Evolutionary conservation across 2,888 invertebrate species (phyloP).

Genomic region (Caenorhabditis sp.): DNA sequence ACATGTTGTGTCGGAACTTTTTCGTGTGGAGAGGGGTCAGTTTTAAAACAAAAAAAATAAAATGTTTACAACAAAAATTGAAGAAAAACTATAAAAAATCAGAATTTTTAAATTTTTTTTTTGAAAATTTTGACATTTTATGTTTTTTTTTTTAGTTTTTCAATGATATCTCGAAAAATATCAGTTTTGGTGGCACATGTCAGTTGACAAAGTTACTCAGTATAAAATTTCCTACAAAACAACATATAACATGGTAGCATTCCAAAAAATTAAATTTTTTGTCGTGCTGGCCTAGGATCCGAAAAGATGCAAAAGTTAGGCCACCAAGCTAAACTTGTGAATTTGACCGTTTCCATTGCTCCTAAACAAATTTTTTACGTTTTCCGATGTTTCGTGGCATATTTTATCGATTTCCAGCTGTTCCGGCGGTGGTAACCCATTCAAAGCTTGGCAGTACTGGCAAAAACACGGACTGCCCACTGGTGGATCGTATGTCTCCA

Average conservation of each 20-base stretch:
- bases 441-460: conserved; percentile 61
- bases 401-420: conserved; percentile 29
- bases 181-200: too few relatives aligned
- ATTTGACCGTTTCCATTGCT: not conserved
- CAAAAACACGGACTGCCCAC: conserved; percentile 52
- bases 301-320: conserved; percentile 6
- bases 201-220: too few relatives aligned
- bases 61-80: not conserved
- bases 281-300: conserved; percentile 4
- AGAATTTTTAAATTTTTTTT: not conserved
- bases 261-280: too few relatives aligned
- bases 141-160: too few relatives aligned
- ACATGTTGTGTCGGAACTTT: conserved; percentile 35
- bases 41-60: not conserved
- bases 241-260: too few relatives aligned
- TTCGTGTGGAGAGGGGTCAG: conserved; percentile 51
- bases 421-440: conserved; percentile 57
- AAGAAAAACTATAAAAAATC: too few relatives aligned
- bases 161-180: too few relatives aligned
- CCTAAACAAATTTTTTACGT: not conserved
- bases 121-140: not conserved
- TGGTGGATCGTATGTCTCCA: conserved; percentile 57
- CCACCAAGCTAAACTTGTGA: not conserved
- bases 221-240: too few relatives aligned
- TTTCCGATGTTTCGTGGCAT: not conserved